Percentiles rank a stretch among this genome's conserved stretches.
These are phyloP conservation scores for Orthosia gothica DNA, from an alignment of 2,888 invertebrate species.

Conservation along the genomic window DNA sequence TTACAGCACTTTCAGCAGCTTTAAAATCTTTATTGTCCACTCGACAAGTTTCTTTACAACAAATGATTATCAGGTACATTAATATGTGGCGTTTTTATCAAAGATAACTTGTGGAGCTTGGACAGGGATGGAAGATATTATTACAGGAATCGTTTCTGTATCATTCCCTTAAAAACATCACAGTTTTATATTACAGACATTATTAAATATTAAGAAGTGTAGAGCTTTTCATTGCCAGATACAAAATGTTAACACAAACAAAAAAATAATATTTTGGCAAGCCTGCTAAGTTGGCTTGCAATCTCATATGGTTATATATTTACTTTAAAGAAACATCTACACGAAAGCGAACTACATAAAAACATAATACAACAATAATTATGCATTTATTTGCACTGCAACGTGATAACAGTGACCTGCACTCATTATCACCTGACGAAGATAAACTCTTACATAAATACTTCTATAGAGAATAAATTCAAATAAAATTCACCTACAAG, in stretches of 20 bases:
- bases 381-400: constrained; percentile 32
- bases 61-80: constrained; percentile 63
- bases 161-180: constrained; percentile 56
- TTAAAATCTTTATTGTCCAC: constrained; percentile 42
- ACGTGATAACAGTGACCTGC: constrained; percentile 52
- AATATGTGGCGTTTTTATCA: constrained; percentile 42
- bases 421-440: constrained; percentile 33
- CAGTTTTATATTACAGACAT: constrained; percentile 58
- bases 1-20: constrained; percentile 52
- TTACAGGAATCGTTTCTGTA: constrained; percentile 55
- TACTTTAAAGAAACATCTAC: constrained; percentile 6
- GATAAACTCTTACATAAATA: constrained; percentile 47
- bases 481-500: constrained; percentile 33
- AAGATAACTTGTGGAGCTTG: constrained; percentile 49
- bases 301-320: background rate
- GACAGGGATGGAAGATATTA: constrained; percentile 51
- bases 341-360: constrained; percentile 8
- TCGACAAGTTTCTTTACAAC: constrained; percentile 54
- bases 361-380: constrained; percentile 8
- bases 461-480: constrained; percentile 34
- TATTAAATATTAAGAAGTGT: background rate
- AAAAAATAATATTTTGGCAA: background rate
- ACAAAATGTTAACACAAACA: background rate
- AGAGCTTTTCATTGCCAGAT: no score
- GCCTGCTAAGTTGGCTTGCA: background rate